Conservation (phyloP, 1,140 invertebrate genomes). For the Nebria ingens region DNA sequence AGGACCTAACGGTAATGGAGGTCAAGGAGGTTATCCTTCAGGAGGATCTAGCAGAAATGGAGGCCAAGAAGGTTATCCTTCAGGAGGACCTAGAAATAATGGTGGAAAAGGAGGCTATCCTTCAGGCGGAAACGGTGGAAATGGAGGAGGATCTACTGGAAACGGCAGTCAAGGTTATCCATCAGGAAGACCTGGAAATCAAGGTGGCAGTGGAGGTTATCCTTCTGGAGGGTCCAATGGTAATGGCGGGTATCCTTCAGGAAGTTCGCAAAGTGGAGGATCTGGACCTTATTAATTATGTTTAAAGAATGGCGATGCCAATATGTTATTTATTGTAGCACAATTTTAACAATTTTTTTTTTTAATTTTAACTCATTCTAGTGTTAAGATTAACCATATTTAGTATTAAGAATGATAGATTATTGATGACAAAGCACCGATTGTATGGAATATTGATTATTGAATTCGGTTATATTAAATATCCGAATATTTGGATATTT, state of each 20-base stretch:
- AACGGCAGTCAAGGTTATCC: conserved; percentile 22
- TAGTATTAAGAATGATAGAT: too few relatives aligned
- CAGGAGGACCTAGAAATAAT: too few relatives aligned
- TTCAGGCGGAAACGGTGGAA: conserved; percentile 15
- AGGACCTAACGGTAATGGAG: conserved; percentile 17
- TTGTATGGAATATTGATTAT: neutral
- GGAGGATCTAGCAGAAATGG: conserved; percentile 27
- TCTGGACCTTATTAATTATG: too few relatives aligned
- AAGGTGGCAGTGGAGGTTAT: conserved; percentile 16
- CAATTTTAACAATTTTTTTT: too few relatives aligned
- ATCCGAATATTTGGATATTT: too few relatives aligned
- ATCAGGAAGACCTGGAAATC: conserved; percentile 18
- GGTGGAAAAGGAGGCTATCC: conserved; percentile 20
- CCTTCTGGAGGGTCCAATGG: conserved; percentile 16
- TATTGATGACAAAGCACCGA: neutral
- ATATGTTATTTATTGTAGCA: too few relatives aligned
- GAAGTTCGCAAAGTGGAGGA: too few relatives aligned
- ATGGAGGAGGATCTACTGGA: conserved; percentile 11
- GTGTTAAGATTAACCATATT: too few relatives aligned
- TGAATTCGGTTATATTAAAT: neutral
- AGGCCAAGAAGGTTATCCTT: conserved; percentile 20
- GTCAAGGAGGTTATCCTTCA: conserved; percentile 20
- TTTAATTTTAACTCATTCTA: too few relatives aligned
- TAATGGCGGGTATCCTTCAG: too few relatives aligned
- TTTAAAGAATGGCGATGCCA: too few relatives aligned